Percentiles rank a stretch among this genome's conserved stretches.
Evolutionary conservation across 2,113 vertebrate genomes (phyloP).

Genomic region (Onychostoma macrolepis): DNA sequence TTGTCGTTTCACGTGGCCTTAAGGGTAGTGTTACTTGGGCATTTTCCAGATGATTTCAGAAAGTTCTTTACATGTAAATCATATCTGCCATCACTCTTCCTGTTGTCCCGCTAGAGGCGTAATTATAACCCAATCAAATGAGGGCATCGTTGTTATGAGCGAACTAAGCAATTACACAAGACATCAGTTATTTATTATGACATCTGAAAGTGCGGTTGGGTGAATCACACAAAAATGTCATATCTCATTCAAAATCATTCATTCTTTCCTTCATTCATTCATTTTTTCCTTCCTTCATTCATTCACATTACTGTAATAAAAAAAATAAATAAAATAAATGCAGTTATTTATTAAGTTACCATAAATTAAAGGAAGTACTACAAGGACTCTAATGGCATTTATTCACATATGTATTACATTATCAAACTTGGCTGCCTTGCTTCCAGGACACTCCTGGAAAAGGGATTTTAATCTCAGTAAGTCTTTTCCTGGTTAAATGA

Average conservation of each 20-base stretch:
- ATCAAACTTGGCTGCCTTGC: too few relatives aligned
- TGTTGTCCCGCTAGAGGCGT: not conserved
- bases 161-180: not conserved
- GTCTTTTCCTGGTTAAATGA: too few relatives aligned
- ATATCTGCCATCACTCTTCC: conserved; percentile 27
- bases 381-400: not conserved
- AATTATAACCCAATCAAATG: conserved; percentile 31
- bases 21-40: conserved; percentile 19
- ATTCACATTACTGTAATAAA: not conserved
- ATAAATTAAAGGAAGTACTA: not conserved
- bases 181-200: not conserved
- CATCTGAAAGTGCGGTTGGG: not conserved
- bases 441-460: too few relatives aligned
- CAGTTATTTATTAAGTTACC: not conserved
- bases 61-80: conserved; percentile 16
- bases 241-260: not conserved
- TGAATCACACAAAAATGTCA: not conserved
- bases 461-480: too few relatives aligned
- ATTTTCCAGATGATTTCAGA: conserved; percentile 44
- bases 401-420: not conserved
- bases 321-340: not conserved
- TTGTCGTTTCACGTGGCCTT: conserved; percentile 17
- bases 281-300: too few relatives aligned
- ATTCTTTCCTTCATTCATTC: not conserved
- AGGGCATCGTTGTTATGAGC: conserved; percentile 29